Conservation (phyloP, 2,888 invertebrate species). For the Mylabris sibirica region DNA sequence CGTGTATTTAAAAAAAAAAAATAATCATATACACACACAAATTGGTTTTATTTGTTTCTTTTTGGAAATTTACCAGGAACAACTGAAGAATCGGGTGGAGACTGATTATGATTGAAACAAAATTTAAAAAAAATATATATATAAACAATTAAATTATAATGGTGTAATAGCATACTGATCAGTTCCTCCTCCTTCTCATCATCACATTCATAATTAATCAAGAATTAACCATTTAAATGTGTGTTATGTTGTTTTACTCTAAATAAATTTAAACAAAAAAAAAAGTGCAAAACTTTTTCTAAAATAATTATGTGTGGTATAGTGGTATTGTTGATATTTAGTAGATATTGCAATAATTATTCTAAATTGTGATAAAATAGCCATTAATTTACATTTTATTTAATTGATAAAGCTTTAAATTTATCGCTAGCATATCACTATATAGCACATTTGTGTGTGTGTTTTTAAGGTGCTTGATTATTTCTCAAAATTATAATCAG, state of each 20-base stretch:
- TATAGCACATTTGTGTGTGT: constrained; percentile 28
- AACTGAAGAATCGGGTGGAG: constrained; percentile 69
- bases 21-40: background rate
- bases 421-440: constrained; percentile 29
- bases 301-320: constrained; percentile 29
- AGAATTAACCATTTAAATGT: constrained; percentile 30
- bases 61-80: constrained; percentile 66
- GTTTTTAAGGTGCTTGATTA: constrained; percentile 22
- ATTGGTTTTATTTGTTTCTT: constrained; percentile 38
- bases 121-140: constrained; percentile 51
- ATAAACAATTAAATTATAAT: constrained; percentile 10
- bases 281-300: constrained; percentile 19
- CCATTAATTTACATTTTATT: background rate
- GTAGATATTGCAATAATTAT: constrained; percentile 13
- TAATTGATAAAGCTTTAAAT: background rate
- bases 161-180: constrained; percentile 60
- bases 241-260: constrained; percentile 15
- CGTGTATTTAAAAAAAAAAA: constrained; percentile 33
- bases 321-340: constrained; percentile 25
- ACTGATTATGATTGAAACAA: constrained; percentile 68
- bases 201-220: constrained; percentile 27
- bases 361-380: constrained; percentile 28
- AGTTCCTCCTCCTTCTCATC: constrained; percentile 25
- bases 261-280: background rate
- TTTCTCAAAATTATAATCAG: background rate